These are phyloP conservation scores for Cotesia congregata DNA, from an alignment of 2,888 invertebrate species.

Conservation along the genomic window DNA sequence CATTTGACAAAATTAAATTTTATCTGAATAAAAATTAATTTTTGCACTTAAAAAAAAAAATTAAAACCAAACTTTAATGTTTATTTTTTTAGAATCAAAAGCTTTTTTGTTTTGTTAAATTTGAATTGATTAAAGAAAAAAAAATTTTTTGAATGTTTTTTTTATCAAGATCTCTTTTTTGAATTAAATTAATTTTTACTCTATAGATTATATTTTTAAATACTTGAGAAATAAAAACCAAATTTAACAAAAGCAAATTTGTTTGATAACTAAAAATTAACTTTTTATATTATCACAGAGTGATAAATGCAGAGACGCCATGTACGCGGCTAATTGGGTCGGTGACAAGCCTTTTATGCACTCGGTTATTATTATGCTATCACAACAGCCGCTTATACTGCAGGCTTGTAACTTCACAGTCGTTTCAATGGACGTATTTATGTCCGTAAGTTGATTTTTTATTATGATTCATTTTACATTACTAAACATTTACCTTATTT, in stretches of 20 bases:
- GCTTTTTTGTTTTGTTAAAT: too few species aligned
- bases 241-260: not conserved
- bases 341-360: slow-evolving; percentile 44
- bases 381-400: slow-evolving; percentile 52
- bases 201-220: too few species aligned
- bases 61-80: too few species aligned
- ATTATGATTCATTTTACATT: too few species aligned
- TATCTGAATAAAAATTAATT: not conserved
- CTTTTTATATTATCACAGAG: slow-evolving; percentile 45
- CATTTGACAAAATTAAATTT: not conserved
- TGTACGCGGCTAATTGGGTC: slow-evolving; percentile 44
- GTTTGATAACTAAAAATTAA: not conserved
- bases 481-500: not conserved
- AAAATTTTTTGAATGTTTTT: too few species aligned
- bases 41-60: too few species aligned
- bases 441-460: not conserved
- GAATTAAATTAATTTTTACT: too few species aligned
- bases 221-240: not conserved
- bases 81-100: too few species aligned
- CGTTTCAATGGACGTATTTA: not conserved
- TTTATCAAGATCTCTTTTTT: too few species aligned
- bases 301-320: slow-evolving; percentile 47
- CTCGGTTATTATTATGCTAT: slow-evolving; percentile 48
- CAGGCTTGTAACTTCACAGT: slow-evolving; percentile 46
- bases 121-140: too few species aligned